Percentiles rank a stretch among this genome's conserved stretches.
These are phyloP conservation scores for Apis florea DNA, from an alignment of 1,140 invertebrate species.

Conservation along the genomic window DNA sequence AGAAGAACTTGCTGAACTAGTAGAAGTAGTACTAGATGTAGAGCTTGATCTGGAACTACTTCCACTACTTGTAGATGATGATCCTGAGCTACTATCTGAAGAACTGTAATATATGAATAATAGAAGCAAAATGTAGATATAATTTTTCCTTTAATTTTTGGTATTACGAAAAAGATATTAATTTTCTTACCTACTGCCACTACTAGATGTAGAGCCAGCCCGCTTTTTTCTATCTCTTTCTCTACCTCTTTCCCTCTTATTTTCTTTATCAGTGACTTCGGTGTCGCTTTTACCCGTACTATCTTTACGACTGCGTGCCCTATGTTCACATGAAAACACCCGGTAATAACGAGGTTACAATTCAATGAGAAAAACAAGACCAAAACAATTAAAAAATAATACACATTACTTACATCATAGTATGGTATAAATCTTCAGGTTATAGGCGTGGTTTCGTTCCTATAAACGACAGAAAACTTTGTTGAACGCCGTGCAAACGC, in stretches of 20 bases:
- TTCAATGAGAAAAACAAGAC: background rate
- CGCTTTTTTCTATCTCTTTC: constrained; percentile 85
- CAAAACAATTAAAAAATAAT: background rate
- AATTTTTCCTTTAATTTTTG: background rate
- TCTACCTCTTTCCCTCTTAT: constrained; percentile 84
- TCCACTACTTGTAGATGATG: constrained; percentile 82
- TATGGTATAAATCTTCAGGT: background rate
- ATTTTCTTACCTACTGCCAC: constrained; percentile 85
- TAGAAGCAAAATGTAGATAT: background rate
- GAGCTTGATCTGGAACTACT: constrained; percentile 86
- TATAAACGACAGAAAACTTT: constrained; percentile 22
- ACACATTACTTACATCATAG: constrained; percentile 49
- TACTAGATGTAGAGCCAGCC: constrained; percentile 88
- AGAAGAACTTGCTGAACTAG: constrained; percentile 85
- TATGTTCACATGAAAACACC: constrained; percentile 62
- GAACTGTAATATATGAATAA: constrained; percentile 81
- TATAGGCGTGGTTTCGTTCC: background rate
- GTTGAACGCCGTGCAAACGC: constrained; percentile 16
- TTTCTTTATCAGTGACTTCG: constrained; percentile 85
- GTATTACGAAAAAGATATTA: background rate
- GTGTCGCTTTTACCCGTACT: constrained; percentile 81
- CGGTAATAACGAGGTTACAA: background rate
- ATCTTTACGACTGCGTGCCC: constrained; percentile 84
- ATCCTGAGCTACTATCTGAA: constrained; percentile 87
- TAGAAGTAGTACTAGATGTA: constrained; percentile 85